phyloP scores from a whole-genome alignment of 2,888 invertebrate genomes.

The Leptodirus hochenwartii region DNA sequence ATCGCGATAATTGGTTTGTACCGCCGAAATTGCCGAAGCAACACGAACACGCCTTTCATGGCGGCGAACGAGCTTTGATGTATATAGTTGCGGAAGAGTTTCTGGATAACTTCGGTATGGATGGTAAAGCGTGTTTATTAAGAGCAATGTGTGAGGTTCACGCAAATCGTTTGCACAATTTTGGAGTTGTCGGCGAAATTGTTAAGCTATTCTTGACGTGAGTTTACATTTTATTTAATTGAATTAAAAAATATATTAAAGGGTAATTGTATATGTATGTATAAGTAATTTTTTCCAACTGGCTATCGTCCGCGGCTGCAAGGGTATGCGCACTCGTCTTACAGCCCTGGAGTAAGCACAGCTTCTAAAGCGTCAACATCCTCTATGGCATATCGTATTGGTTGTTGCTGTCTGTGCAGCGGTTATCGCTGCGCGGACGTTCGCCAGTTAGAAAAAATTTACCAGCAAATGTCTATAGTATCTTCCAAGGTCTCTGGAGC shows the following conservation, averaged over 20 bases:
- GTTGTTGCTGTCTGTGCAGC: too few relatives aligned
- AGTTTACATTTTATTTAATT: constrained; percentile 21
- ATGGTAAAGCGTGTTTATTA: constrained; percentile 65
- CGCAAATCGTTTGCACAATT: constrained; percentile 56
- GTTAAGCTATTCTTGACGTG: constrained; percentile 69
- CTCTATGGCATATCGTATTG: too few relatives aligned
- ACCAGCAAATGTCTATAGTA: too few relatives aligned
- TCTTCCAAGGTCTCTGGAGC: too few relatives aligned
- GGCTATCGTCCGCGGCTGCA: too few relatives aligned
- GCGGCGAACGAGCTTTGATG: constrained; percentile 65
- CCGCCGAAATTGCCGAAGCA: constrained; percentile 27
- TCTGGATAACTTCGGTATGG: constrained; percentile 59
- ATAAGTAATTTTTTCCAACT: too few relatives aligned
- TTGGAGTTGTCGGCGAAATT: constrained; percentile 67
- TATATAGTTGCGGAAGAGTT: constrained; percentile 66
- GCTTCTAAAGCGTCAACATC: too few relatives aligned
- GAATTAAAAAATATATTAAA: not conserved
- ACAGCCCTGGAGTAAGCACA: too few relatives aligned
- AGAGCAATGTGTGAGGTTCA: constrained; percentile 77
- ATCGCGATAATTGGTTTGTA: too few relatives aligned
- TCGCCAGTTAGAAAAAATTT: too few relatives aligned
- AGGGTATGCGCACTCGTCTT: too few relatives aligned
- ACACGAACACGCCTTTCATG: constrained; percentile 42
- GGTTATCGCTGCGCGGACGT: too few relatives aligned
- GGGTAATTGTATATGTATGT: not conserved